A percentile compares a stretch with the other conserved stretches of the same genome.
phyloP scores from a whole-genome alignment of 2,113 vertebrate genomes.

The Psittacula cyanocephala region DNA sequence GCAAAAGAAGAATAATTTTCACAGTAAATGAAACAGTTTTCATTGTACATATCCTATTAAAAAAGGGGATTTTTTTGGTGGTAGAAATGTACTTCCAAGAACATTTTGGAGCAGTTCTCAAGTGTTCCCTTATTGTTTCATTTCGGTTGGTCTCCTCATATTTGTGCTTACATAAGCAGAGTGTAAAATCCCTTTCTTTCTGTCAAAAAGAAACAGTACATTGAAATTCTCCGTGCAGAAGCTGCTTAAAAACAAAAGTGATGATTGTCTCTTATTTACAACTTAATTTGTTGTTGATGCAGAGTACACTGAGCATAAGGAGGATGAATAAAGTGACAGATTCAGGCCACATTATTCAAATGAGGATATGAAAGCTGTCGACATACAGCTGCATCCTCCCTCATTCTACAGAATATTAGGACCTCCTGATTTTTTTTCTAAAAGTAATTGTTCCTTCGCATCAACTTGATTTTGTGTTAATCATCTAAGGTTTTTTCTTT shows the following conservation, averaged over 20 bases:
- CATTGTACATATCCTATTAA: background rate
- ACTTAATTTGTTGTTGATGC: slow-evolving; percentile 94
- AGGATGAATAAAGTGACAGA: slow-evolving; percentile 92
- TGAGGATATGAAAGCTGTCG: slow-evolving; percentile 92
- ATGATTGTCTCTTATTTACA: slow-evolving; percentile 97
- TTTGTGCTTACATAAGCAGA: slow-evolving; percentile 79
- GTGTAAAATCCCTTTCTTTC: slow-evolving; percentile 72
- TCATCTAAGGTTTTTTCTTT: slow-evolving; percentile 71
- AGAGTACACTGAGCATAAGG: slow-evolving; percentile 93
- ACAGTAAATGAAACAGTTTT: background rate
- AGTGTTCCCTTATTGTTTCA: slow-evolving; percentile 74
- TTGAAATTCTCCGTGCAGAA: slow-evolving; percentile 82
- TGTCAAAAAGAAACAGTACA: slow-evolving; percentile 74
- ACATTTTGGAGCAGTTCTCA: slow-evolving; percentile 59
- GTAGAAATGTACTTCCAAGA: slow-evolving; percentile 57
- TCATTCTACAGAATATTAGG: slow-evolving; percentile 86
- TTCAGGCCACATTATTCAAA: slow-evolving; percentile 99
- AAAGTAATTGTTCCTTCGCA: slow-evolving; percentile 78
- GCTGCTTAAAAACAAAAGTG: slow-evolving; percentile 92
- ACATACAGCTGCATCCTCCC: slow-evolving; percentile 88
- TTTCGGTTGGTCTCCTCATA: slow-evolving; percentile 72
- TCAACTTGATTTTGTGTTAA: slow-evolving; percentile 78
- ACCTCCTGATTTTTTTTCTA: slow-evolving; percentile 79
- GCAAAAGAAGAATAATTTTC: background rate
- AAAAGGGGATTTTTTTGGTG: slow-evolving; percentile 39